Base-by-base conservation (phyloP, 2,888 invertebrate species). In the Caenorhabditis drosophilae region DNA sequence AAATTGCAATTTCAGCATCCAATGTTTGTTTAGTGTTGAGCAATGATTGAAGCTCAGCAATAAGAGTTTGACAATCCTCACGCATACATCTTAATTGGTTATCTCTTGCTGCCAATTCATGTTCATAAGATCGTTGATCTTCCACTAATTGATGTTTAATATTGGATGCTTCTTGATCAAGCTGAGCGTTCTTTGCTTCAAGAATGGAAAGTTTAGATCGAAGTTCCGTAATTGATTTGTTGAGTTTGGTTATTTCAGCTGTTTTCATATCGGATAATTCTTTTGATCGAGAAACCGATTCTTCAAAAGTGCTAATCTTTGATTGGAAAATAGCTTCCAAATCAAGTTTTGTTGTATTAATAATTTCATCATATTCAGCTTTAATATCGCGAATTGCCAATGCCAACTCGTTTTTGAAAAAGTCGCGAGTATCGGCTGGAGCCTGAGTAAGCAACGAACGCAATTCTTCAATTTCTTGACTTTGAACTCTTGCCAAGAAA, bases 1-100 rank as follows among this genome's bases (percentile, higher is more conserved):
- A 87, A 66, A 87, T 87, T 71, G 86, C 85, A 67, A 87, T 87
- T 78, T 87, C 87, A 55, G 86, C 84, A 80, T 87, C 87, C 68
- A 87, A 80, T 12, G 85, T 85, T 52, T 87, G 84, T 73, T 87
- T 87, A 70, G 85, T 85, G 78, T 86, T 86, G 78, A 86, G 83
- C 51, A 86, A 67, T 66, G 80, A 74, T 59, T 84, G 81, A 20
- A 81, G 70, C 52, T 81, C 81, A 16, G 79, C 56, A 27, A 85
- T 85, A 25, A 86, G 77, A 27, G 85, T 84, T 49, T 78, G 75
- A 55, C 83, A 77, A 51, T 83, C 82, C 47, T 80, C 80, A 46
- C 79, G 72, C 76, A 84, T 75, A 81, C 83, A 54, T 80, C 83
- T 70, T 47, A 84, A 78, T 42, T 80, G 77, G 18, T 72, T 72